These are phyloP conservation scores for Antheraea mylitta DNA, from an alignment of 1,140 invertebrate genomes.

Conservation along the genomic window DNA sequence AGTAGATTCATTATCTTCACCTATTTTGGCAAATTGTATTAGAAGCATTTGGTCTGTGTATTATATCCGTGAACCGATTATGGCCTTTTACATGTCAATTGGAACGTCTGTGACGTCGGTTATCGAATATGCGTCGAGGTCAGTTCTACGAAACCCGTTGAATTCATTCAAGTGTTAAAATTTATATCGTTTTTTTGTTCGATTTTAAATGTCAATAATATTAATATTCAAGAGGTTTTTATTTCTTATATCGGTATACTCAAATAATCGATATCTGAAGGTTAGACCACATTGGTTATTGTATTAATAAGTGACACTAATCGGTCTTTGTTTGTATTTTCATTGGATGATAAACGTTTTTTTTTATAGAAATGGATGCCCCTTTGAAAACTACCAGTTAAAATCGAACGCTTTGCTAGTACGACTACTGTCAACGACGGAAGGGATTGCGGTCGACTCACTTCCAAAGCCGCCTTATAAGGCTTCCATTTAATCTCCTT, in stretches of 20 bases:
- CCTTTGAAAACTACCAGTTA: not conserved
- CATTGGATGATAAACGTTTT: too few relatives aligned
- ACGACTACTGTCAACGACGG: not conserved
- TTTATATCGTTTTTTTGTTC: constrained; percentile 30
- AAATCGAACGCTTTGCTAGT: not conserved
- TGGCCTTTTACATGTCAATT: constrained; percentile 49
- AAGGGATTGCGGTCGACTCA: constrained; percentile 17
- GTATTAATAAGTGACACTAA: too few relatives aligned
- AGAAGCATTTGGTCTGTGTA: not conserved
- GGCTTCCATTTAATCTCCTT: constrained; percentile 16
- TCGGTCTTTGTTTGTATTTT: too few relatives aligned
- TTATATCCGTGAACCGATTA: constrained; percentile 46
- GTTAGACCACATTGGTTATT: too few relatives aligned
- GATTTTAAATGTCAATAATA: constrained; percentile 23
- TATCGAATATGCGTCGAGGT: constrained; percentile 50
- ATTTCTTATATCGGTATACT: constrained; percentile 29
- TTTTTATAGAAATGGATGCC: too few relatives aligned
- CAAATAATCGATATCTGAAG: constrained; percentile 26
- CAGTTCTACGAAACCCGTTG: constrained; percentile 33
- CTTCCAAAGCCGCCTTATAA: constrained; percentile 11
- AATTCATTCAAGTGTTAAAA: constrained; percentile 44
- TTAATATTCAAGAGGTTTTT: constrained; percentile 34
- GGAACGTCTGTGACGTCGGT: constrained; percentile 48
- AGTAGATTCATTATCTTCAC: not conserved
- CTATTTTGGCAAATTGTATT: not conserved